These are phyloP conservation scores for Poecile atricapillus DNA, from an alignment of 2,113 vertebrate genomes.

Conservation along the genomic window DNA sequence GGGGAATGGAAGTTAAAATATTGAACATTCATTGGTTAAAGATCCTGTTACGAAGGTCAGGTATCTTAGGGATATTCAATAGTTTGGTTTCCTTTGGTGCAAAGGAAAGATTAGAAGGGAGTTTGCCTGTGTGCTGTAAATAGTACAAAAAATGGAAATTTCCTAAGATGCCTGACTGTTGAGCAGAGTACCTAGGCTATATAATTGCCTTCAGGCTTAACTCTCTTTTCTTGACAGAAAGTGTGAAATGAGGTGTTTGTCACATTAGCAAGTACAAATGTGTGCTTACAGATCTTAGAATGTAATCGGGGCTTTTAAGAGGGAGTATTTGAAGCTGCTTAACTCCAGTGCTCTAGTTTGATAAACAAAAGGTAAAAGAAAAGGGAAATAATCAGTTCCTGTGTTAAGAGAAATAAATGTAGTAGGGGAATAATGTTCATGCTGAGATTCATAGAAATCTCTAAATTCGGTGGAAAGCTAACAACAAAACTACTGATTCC, in stretches of 20 bases:
- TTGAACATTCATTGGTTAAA: conserved; percentile 42
- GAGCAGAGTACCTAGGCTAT: conserved; percentile 4
- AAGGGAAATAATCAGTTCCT: neutral
- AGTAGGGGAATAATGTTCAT: neutral
- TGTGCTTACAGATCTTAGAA: neutral
- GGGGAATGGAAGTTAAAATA: conserved; percentile 60
- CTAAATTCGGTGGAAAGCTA: neutral
- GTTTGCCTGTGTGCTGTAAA: neutral
- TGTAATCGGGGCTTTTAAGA: neutral
- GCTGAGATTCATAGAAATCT: neutral
- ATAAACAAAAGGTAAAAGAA: neutral
- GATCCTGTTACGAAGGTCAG: conserved; percentile 59
- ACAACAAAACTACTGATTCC: neutral
- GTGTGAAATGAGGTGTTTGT: neutral
- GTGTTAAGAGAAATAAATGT: neutral
- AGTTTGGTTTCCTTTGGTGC: conserved; percentile 31
- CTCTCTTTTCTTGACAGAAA: neutral
- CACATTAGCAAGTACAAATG: neutral
- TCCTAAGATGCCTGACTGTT: neutral
- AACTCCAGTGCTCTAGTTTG: neutral
- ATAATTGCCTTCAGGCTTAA: conserved; percentile 6
- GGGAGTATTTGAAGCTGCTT: neutral
- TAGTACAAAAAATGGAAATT: conserved; percentile 29
- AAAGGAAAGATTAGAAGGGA: neutral
- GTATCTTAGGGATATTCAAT: neutral